Evolutionary conservation across 1,140 invertebrate species (phyloP), one percentile per base, ranked within the genome.

Genomic region (Neoseiulus cucumeris): DNA sequence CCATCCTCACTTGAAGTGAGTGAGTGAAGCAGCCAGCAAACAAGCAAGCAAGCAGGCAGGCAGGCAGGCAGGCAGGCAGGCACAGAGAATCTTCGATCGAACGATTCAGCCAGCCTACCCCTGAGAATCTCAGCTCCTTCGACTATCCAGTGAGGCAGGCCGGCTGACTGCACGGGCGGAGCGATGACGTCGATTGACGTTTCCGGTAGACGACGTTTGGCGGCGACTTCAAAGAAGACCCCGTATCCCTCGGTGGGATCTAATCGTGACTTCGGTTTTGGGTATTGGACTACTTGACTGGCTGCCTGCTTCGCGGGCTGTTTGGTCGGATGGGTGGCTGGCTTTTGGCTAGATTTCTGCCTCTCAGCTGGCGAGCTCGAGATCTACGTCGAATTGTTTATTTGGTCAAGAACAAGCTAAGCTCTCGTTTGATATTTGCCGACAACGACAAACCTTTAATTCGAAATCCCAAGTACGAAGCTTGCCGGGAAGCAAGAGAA

Each of bases 171-270:
- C 51, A 59, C 22, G 33, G 51, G 51, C 25, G 14, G 14, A 33
- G 22, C 25, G 51, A 59, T 25, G 51, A 59, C 51, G 25, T 59
- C 51, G 51, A 59, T 59, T 59, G 51, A 59, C 51, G 51, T 59
- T 59, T 59, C 51, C 51, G 51, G 51, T 59, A 25, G 33, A 39
- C 33, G 33, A 39, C 33, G 33, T 39, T 18, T 59, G 51, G 28
- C 45, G 45, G 45, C 45, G 51, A 25, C 51, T 39, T 39, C 33
- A 39, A 39, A 39, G 33, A 4, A 9, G 9, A 39, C 33, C 33
- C 33, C 33, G 33, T 39, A 39, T 39, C 33, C 33, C 33, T 39
- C 33, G 33, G 33, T 39, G 33, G 33, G 33, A 39, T 39, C 33
- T 39, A 39, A 39, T 39, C 33, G 33, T 39, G 33, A 39, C 33